Evolutionary conservation across 2,797 vertebrate species (phyloP), one percentile per base, ranked within the genome.

Genomic region (Brachyalestes nurse): DNA sequence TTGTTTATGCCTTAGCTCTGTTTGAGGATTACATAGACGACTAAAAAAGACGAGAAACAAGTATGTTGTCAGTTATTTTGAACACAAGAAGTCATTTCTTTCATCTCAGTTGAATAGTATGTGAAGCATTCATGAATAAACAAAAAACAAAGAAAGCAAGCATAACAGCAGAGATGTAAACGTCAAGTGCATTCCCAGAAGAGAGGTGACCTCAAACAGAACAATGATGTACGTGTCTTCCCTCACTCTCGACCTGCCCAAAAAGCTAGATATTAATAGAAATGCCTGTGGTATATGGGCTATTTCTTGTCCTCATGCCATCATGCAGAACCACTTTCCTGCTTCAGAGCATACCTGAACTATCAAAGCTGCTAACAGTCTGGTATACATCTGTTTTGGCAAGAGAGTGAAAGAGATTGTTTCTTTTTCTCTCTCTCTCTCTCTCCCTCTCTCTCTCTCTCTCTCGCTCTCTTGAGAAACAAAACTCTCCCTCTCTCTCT

Each of bases 211-310:
- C 85, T 87, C 87, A 89, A 85, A 83, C 77, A 83, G 85, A 90
- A 92, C 90, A 91, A 92, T 91, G 91, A 85, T 88, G 83, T 87
- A 92, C 89, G 90, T 91, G 92, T 91, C 88, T 92, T 83, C 88
- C 84, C 89, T 87, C 75, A 84, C 65, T 60, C 21, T 79, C 55
- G 66, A 67, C 25, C 57, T 83, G 9, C 73, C 88, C 86, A 73
- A 82, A 47, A 84, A 28, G 79, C 61, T 21, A 80, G 88, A 86
- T 92, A 94, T 93, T 92, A 91, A 92, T 94, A 93, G 92, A 93
- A 90, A 93, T 91, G 89, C 91, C 91, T 92, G 92, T 75, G 91
- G 90, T 89, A 90, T 92, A 88, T 90, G 91, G 91, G 86, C 82
- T 90, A 91, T 87, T 87, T 88, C 78, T 84, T 88, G 82, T 85